Evolutionary conservation across 2,797 vertebrate genomes (phyloP).

Genomic region (Darevskia mixta): DNA sequence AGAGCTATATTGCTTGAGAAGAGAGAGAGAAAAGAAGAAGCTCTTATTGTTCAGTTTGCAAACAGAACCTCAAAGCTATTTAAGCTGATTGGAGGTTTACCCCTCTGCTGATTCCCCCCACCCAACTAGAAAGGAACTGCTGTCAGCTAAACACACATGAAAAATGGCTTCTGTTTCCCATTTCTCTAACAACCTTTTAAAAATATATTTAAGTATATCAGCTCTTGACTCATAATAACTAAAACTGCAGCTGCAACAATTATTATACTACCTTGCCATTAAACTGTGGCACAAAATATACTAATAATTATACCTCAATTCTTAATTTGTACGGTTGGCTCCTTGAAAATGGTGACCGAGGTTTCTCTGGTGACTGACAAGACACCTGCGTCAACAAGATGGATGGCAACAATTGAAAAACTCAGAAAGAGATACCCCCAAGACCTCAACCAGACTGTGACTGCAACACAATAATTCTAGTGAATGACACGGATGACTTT

Average conservation of each 20-base stretch:
- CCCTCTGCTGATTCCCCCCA: background rate
- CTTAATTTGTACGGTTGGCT: slow-evolving; percentile 26
- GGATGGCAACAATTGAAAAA: slow-evolving; percentile 15
- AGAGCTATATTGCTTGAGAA: background rate
- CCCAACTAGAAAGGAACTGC: background rate
- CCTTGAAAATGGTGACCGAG: background rate
- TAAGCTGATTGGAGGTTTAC: slow-evolving; percentile 16
- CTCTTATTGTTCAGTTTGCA: slow-evolving; percentile 18
- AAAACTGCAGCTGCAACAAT: background rate
- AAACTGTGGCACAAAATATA: background rate
- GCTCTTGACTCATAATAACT: background rate
- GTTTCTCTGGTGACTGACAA: background rate
- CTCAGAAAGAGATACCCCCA: background rate
- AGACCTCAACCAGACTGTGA: slow-evolving; percentile 29
- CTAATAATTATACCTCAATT: background rate
- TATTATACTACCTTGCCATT: slow-evolving; percentile 1
- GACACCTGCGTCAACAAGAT: slow-evolving; percentile 25
- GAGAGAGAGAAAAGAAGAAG: background rate
- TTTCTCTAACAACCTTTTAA: background rate
- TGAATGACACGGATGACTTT: slow-evolving; percentile 53
- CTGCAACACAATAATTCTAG: slow-evolving; percentile 22
- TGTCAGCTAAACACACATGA: background rate
- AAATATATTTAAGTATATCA: background rate
- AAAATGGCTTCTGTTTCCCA: slow-evolving; percentile 8
- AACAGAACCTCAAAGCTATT: slow-evolving; percentile 14